Conservation (phyloP, 2,113 vertebrate species). For the Dicerorhinus sumatrensis region DNA sequence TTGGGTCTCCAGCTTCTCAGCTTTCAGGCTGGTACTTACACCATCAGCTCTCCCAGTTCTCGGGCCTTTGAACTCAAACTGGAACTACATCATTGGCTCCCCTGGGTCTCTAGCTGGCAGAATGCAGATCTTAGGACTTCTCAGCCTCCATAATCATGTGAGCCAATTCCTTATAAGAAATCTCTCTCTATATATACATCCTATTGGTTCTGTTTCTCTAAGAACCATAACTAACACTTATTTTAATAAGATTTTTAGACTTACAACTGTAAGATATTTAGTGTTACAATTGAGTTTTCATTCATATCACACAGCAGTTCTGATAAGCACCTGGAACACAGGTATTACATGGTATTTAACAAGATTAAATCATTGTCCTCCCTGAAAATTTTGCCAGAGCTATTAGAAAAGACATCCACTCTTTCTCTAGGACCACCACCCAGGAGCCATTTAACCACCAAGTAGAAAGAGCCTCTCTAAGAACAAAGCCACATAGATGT, state of each 20-base stretch:
- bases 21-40: not conserved
- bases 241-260: not conserved
- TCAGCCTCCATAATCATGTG: not conserved
- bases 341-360: not conserved
- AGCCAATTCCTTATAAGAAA: not conserved
- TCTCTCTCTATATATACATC: not conserved
- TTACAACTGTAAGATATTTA: not conserved
- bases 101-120: not conserved
- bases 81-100: fast-evolving
- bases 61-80: not conserved
- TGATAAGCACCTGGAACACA: not conserved
- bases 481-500: not conserved
- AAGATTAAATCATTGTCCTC: not conserved
- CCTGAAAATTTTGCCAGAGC: not conserved
- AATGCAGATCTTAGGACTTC: not conserved
- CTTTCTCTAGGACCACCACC: not conserved
- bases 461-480: not conserved
- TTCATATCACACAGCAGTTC: not conserved
- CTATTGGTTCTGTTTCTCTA: not conserved
- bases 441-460: not conserved
- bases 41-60: not conserved
- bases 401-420: not conserved
- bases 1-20: not conserved
- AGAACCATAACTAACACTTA: slow-evolving; percentile 6
- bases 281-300: slow-evolving; percentile 20